phyloP scores from a whole-genome alignment of 2,888 invertebrate genomes.

The Lingula anatina region DNA sequence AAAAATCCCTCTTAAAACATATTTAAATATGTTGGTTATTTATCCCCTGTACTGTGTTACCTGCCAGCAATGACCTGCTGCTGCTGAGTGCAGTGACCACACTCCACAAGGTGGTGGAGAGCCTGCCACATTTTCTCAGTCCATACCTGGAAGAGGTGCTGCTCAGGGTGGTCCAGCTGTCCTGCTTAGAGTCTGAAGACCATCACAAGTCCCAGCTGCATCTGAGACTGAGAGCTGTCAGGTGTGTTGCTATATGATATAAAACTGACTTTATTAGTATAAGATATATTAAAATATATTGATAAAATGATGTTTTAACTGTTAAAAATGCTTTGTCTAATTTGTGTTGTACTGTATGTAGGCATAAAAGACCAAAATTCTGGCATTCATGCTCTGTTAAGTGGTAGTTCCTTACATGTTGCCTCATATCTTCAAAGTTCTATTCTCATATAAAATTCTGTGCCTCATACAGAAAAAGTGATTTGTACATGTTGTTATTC shows the following conservation, averaged over 20 bases:
- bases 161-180: background rate
- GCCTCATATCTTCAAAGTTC: too few relatives aligned
- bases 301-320: background rate
- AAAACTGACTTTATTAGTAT: background rate
- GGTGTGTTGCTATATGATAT: conserved; percentile 13
- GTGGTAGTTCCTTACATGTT: too few relatives aligned
- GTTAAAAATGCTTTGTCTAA: background rate
- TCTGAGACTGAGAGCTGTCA: conserved; percentile 21
- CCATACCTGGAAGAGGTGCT: conserved; percentile 65
- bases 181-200: conserved; percentile 7
- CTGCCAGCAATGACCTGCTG: conserved; percentile 47
- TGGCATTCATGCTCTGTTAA: too few relatives aligned
- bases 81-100: conserved; percentile 73
- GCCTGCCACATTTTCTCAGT: conserved; percentile 76
- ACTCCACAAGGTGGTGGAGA: conserved; percentile 75
- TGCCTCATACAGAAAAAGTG: too few relatives aligned
- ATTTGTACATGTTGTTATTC: too few relatives aligned
- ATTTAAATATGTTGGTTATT: background rate
- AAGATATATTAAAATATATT: too few relatives aligned
- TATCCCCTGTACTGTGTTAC: background rate
- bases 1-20: too few relatives aligned
- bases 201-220: conserved; percentile 26
- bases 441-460: too few relatives aligned
- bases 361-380: too few relatives aligned
- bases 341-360: too few relatives aligned